Evolutionary conservation across 2,888 invertebrate genomes (phyloP), one percentile per base, ranked within the genome.

Genomic region (Amphiduros pacificus): DNA sequence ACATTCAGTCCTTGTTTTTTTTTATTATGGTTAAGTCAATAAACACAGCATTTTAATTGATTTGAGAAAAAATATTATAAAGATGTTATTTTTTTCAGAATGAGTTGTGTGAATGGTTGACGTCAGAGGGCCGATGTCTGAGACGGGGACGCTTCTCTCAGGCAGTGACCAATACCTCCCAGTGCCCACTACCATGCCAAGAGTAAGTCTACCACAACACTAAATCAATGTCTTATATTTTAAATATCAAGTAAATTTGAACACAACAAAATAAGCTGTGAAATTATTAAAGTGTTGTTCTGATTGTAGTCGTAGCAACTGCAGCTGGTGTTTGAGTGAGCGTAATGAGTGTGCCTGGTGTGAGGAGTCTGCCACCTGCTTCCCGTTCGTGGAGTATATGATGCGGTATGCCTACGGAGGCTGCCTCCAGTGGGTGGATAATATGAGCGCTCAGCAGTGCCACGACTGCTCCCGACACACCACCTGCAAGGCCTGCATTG

Each of bases 261-360:
- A n/a, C n/a, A n/a, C n/a, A n/a, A n/a, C n/a, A n/a, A n/a, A n/a
- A n/a, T n/a, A n/a, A n/a, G n/a, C n/a, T n/a, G n/a, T n/a, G n/a
- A n/a, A n/a, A n/a, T n/a, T n/a, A n/a, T n/a, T n/a, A n/a, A n/a
- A n/a, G 44, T 44, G 5, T 40, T 31, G 28, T 22, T 49, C 28
- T 29, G 6, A 14, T 17, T 44, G 11, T 62, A 70, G 70, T 17
- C 66, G 66, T 22, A 69, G 56, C 17, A 73, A 73, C 56, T 82
- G 83, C 64, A 61, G 71, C 0, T 71, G 70, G 58, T 96, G 96
- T 77, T 85, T 96, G 55, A 91, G 91, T 73, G 91, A 91, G 74
- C 88, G 91, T 75, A 89, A 92, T 27, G 88, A 93, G 63, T 96
- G 96, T 82, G 94, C 94, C 0, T 96, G 96, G 96, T 96, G 96